Evolutionary conservation across 1,140 invertebrate species (phyloP), one percentile per base, ranked within the genome.

Genomic region (Tigriopus japonicus): DNA sequence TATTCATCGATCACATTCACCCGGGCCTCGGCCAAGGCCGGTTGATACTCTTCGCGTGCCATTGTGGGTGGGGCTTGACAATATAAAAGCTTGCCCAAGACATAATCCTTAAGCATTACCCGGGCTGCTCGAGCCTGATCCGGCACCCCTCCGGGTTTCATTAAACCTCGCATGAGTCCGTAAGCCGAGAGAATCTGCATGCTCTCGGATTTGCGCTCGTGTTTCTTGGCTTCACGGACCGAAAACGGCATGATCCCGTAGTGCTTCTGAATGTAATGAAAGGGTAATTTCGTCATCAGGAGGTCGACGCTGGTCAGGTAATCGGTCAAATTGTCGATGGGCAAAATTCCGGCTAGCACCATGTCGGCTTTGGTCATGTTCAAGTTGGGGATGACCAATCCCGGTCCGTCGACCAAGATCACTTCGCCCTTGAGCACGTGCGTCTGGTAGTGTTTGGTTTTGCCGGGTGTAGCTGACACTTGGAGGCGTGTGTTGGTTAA

Each of bases 361-460:
- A 99, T 85, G 65, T 98, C 93, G 0, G 87, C 85, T 74, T 89
- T 87, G 61, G 89, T 84, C 63, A 82, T 78, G 10, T 95, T 86
- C 72, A 98, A 95, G 61, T 87, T 90, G 9, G 96, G 95, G 81
- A 98, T 91, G 7, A 98, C 94, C 23, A 99, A 74, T 5, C 96
- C 95, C 19, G 96, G 95, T 71, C 95, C 98, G 76, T 99, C 96
- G 71, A 95, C 92, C 6, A 99, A 71, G 65, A 93, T 73, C 2
- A 54, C 14, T 6, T 28, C 24, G 23, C 52, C 52, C 24, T 24
- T 24, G 15, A 54, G 15, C 14, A 21, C 52, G 24, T 54, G 52
- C 3, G 52, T 79, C 75, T 85, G 84, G 68, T 85, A 84, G 70
- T 86, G 92, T 69, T 96, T 93, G 0, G 94, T 97, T 75, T 96